These are phyloP conservation scores for Drosophila nebulosa DNA, from an alignment of 1,140 invertebrate genomes.

Conservation along the genomic window DNA sequence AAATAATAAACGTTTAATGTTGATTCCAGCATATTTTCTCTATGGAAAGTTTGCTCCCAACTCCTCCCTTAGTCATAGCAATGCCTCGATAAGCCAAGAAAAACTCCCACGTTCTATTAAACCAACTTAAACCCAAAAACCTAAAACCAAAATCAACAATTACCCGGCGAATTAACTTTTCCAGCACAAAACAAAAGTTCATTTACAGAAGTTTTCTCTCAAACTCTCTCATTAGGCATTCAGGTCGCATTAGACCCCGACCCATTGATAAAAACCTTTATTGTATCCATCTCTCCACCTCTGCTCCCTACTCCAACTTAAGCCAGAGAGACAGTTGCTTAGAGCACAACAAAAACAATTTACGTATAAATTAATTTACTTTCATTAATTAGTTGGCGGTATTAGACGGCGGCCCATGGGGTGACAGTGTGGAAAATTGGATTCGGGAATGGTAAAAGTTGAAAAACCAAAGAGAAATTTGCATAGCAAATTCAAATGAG, in stretches of 20 bases:
- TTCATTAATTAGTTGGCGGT: slow-evolving; percentile 55
- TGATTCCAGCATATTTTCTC: no score
- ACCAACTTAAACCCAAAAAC: slow-evolving; percentile 30
- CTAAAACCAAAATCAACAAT: slow-evolving; percentile 54
- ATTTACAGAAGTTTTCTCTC: slow-evolving; percentile 2
- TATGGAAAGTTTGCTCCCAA: no score
- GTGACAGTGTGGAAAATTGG: slow-evolving; percentile 45
- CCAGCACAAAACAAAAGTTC: neutral
- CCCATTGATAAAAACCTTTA: slow-evolving; percentile 38
- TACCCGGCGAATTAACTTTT: slow-evolving; percentile 49
- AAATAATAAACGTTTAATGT: neutral
- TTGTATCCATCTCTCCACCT: slow-evolving; percentile 1
- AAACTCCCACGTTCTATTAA: slow-evolving; percentile 3
- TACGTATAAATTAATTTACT: slow-evolving; percentile 63
- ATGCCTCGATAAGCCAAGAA: neutral
- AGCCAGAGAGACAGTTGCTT: slow-evolving; percentile 35
- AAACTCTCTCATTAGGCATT: slow-evolving; percentile 41
- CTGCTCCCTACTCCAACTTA: neutral
- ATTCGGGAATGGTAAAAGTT: slow-evolving; percentile 34
- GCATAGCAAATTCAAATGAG: slow-evolving; percentile 36
- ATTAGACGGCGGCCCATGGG: slow-evolving; percentile 28
- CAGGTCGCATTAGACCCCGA: slow-evolving; percentile 30
- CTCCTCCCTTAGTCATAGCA: neutral
- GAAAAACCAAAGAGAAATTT: slow-evolving; percentile 35
- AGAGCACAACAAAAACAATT: slow-evolving; percentile 59